Conservation (phyloP, 2,888 invertebrate genomes). For the Hemithea aestivaria region DNA sequence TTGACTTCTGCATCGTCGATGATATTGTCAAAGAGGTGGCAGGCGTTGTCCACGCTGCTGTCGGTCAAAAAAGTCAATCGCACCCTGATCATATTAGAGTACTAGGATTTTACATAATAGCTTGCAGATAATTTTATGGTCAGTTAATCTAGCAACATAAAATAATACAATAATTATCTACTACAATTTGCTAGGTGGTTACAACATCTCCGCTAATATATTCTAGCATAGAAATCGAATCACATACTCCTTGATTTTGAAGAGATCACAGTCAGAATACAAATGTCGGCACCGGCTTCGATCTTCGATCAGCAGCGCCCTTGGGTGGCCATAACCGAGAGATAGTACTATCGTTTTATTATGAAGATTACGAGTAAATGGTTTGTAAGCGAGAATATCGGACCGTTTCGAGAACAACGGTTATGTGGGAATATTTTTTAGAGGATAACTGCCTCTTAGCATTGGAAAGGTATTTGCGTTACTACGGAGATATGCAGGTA, state of each 20-base stretch:
- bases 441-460: constrained; percentile 2
- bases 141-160: too few relatives aligned
- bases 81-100: too few relatives aligned
- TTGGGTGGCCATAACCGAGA: constrained; percentile 38
- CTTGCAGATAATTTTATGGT: too few relatives aligned
- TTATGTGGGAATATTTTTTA: constrained; percentile 13
- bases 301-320: constrained; percentile 36
- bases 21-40: too few relatives aligned
- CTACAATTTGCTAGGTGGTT: constrained; percentile 10
- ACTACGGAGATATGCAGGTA: background rate
- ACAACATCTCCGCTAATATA: constrained; percentile 43
- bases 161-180: background rate
- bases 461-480: constrained; percentile 8
- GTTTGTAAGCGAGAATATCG: constrained; percentile 18
- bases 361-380: constrained; percentile 25
- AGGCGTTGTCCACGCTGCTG: too few relatives aligned
- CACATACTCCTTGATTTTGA: constrained; percentile 78
- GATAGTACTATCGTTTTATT: constrained; percentile 28
- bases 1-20: too few relatives aligned
- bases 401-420: constrained; percentile 19
- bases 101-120: too few relatives aligned
- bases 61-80: too few relatives aligned
- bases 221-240: constrained; percentile 71
- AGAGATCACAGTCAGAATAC: constrained; percentile 61
- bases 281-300: constrained; percentile 45